Conservation (phyloP, 1,140 invertebrate species). For the Lordiphosa clarofinis region DNA sequence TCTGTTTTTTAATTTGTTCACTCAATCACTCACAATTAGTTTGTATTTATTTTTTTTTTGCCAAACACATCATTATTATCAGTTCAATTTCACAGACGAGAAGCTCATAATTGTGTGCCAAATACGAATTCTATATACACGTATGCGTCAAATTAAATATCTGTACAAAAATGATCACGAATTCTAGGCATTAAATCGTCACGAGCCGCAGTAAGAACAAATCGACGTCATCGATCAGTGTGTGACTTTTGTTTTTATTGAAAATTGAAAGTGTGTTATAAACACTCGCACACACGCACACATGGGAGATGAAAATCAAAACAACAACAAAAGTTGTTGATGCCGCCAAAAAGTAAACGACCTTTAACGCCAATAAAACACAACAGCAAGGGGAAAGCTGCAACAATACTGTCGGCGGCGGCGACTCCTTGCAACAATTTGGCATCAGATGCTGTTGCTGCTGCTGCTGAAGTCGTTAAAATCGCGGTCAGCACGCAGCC, state of each 20-base stretch:
- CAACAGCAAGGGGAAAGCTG: constrained; percentile 39
- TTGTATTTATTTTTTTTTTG: too few species aligned
- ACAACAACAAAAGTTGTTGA: constrained; percentile 76
- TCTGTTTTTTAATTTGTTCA: too few species aligned
- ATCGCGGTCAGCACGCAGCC: constrained; percentile 57
- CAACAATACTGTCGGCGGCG: constrained; percentile 38
- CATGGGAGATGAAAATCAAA: constrained; percentile 69
- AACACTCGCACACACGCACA: constrained; percentile 33
- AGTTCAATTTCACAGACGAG: too few species aligned
- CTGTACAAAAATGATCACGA: constrained; percentile 52
- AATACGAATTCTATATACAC: constrained; percentile 7
- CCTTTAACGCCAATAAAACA: constrained; percentile 76
- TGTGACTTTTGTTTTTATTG: constrained; percentile 62
- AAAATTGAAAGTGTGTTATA: constrained; percentile 75
- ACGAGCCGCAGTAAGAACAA: constrained; percentile 59
- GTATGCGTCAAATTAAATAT: constrained; percentile 24
- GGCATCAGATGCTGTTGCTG: constrained; percentile 13
- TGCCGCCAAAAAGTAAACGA: constrained; percentile 78
- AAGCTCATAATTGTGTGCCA: too few species aligned
- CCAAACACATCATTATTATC: too few species aligned
- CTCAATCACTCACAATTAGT: too few species aligned
- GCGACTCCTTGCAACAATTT: constrained; percentile 34
- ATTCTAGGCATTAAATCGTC: constrained; percentile 53
- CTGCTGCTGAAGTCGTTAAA: constrained; percentile 54
- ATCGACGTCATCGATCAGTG: constrained; percentile 74